These are phyloP conservation scores for Anarsia innoxiella DNA, from an alignment of 2,888 invertebrate species.

Conservation along the genomic window DNA sequence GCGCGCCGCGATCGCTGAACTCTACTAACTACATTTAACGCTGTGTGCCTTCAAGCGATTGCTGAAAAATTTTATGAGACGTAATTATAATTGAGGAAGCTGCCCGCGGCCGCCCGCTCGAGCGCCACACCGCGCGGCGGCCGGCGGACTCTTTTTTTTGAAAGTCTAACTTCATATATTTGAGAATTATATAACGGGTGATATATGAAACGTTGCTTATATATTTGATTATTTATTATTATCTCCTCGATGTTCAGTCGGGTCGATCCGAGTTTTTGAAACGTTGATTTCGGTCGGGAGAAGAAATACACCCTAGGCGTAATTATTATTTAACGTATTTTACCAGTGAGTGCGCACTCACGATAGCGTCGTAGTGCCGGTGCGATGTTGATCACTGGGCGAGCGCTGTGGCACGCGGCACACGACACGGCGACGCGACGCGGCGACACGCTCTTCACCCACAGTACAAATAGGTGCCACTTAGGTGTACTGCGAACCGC, in stretches of 20 bases:
- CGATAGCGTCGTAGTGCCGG: slow-evolving; percentile 64
- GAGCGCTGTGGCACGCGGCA: slow-evolving; percentile 18
- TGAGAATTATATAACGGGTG: slow-evolving; percentile 75
- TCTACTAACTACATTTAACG: slow-evolving; percentile 77
- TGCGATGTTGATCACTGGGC: slow-evolving; percentile 71
- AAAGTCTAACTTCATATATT: slow-evolving; percentile 71
- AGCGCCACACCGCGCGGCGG: slow-evolving; percentile 60
- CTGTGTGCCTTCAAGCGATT: slow-evolving; percentile 91
- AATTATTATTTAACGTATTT: slow-evolving; percentile 69
- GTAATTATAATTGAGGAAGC: slow-evolving; percentile 68
- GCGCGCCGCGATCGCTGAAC: slow-evolving; percentile 64
- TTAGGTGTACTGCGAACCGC: slow-evolving; percentile 49
- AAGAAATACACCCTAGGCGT: slow-evolving; percentile 73
- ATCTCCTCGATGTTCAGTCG: slow-evolving; percentile 71
- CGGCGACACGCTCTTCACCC: slow-evolving; percentile 21
- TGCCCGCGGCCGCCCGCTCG: slow-evolving; percentile 56
- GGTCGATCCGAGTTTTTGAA: slow-evolving; percentile 72
- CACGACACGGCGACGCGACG: slow-evolving; percentile 9
- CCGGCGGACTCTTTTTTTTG: slow-evolving; percentile 52
- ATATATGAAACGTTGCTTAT: slow-evolving; percentile 75
- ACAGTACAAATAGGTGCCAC: slow-evolving; percentile 33
- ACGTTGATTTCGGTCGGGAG: slow-evolving; percentile 73
- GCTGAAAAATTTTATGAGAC: slow-evolving; percentile 77
- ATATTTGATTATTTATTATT: slow-evolving; percentile 69
- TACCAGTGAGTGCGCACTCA: slow-evolving; percentile 58